phyloP scores from a whole-genome alignment of 1,140 invertebrate genomes.

The Sitobion miscanthi region DNA sequence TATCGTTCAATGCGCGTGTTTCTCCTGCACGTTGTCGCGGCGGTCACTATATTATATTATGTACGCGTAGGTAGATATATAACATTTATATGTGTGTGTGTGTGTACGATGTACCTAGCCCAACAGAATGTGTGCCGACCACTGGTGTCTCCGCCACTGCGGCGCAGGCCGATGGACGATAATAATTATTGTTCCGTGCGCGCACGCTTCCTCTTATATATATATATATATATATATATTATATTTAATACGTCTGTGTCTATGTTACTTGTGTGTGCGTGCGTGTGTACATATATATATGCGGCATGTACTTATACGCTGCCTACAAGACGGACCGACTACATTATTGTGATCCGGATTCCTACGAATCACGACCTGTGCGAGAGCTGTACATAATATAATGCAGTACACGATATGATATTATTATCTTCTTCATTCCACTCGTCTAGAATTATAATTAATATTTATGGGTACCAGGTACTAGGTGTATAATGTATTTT shows the following conservation, averaged over 20 bases:
- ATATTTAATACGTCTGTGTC: not conserved
- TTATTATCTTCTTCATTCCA: not conserved
- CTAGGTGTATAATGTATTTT: not conserved
- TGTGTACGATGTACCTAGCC: not conserved
- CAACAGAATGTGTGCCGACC: not conserved
- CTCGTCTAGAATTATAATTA: slow-evolving; percentile 16
- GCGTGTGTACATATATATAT: not conserved
- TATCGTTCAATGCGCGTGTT: not conserved
- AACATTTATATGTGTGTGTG: not conserved
- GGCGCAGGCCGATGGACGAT: no score
- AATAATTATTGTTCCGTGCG: not conserved
- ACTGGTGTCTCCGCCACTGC: not conserved
- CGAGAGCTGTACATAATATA: not conserved
- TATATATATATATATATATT: not conserved
- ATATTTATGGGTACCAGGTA: not conserved
- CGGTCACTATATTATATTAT: not conserved
- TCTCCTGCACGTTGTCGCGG: not conserved
- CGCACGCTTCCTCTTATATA: not conserved
- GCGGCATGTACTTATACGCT: no score
- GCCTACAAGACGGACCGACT: not conserved
- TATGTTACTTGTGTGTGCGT: not conserved
- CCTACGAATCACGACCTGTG: not conserved
- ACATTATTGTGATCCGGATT: not conserved
- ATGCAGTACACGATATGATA: not conserved
- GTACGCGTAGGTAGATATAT: no score